Evolutionary conservation across 2,113 vertebrate species (phyloP), one percentile per base, ranked within the genome.

Genomic region (Pycnonotus jocosus): DNA sequence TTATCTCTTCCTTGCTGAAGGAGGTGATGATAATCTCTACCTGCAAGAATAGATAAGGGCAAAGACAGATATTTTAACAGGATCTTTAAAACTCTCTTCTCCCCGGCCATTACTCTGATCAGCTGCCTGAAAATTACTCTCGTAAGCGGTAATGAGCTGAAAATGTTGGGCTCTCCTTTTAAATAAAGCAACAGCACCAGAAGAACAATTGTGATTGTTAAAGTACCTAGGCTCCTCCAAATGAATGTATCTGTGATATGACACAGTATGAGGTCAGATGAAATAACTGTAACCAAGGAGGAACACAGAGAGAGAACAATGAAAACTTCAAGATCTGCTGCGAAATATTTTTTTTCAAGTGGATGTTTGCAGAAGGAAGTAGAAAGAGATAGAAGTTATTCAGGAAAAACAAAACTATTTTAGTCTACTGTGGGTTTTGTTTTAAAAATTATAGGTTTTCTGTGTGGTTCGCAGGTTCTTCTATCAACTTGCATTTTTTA

Each of bases 1-100:
- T 92, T 79, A 76, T 77, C 64, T 74, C 80, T 74, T 93, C 51
- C 82, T 65, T 66, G 60, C 38, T 74, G 72, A 83, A 86, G 57
- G 38, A 92, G 91, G 54, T 65, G 69, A 65, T 72, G 66, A 82
- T 73, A 77, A 91, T 73, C 90, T 70, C 76, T 74, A 88, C 77
- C 84, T 93, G 79, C 87, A 90, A 68, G 38, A 91, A 70, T 56
- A 85, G 93, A 95, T 89, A 97, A 88, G 38, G 27, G 11, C n/a
- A 86, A 58, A 82, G 71, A 54, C 4, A 76, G 73, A 66, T 73
- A 72, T 2, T 80, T 33, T 47, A 62, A 82, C 58, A 30, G 7
- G 58, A 69, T 90, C 85, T 68, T 78, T 80, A 82, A 44, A 85
- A 69, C 27, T 60, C 56, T 51, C 6, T 33, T 89, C 53, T 92